Conservation (phyloP, 1,140 invertebrate species). For the Psilanteris sp. region DNA sequence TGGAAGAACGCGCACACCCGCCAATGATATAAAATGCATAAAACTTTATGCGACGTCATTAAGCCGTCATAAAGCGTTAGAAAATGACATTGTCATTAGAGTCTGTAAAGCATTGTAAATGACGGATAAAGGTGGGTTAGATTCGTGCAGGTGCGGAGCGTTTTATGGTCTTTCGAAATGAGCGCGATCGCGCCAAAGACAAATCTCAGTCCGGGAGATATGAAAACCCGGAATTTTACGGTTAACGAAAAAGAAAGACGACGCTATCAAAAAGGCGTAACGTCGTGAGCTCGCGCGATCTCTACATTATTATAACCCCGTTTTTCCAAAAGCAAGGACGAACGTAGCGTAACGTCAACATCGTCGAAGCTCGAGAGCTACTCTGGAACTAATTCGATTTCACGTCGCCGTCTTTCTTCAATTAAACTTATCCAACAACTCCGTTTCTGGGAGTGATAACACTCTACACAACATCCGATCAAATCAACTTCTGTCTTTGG, state of each 20-base stretch:
- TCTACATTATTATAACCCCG: slow-evolving; percentile 39
- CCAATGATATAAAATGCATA: slow-evolving; percentile 30
- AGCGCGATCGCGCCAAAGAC: slow-evolving; percentile 7
- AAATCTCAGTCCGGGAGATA: slow-evolving; percentile 12
- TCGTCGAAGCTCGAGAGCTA: slow-evolving; percentile 34
- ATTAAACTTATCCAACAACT: slow-evolving; percentile 62
- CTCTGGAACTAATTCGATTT: slow-evolving; percentile 59
- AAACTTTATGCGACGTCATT: slow-evolving; percentile 19
- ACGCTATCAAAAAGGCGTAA: slow-evolving; percentile 23
- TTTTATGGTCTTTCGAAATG: slow-evolving; percentile 32
- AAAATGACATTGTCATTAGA: slow-evolving; percentile 24
- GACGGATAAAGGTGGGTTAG: slow-evolving; percentile 9
- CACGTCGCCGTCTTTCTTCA: slow-evolving; percentile 58
- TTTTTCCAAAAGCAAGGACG: slow-evolving; percentile 34
- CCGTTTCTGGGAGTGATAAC: slow-evolving; percentile 45
- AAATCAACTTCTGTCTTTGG: slow-evolving; percentile 35
- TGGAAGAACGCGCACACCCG: too few relatives aligned
- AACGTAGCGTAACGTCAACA: slow-evolving; percentile 43
- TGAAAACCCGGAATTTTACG: slow-evolving; percentile 19
- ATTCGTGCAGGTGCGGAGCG: slow-evolving; percentile 17
- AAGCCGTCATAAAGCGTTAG: slow-evolving; percentile 25
- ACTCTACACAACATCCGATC: slow-evolving; percentile 58
- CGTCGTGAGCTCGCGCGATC: slow-evolving; percentile 5
- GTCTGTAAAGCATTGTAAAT: slow-evolving; percentile 31
- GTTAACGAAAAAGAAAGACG: slow-evolving; percentile 4